Percentiles rank a stretch among this genome's conserved stretches.
phyloP scores from a whole-genome alignment of 2,113 vertebrate species.

The Falco punctatus region DNA sequence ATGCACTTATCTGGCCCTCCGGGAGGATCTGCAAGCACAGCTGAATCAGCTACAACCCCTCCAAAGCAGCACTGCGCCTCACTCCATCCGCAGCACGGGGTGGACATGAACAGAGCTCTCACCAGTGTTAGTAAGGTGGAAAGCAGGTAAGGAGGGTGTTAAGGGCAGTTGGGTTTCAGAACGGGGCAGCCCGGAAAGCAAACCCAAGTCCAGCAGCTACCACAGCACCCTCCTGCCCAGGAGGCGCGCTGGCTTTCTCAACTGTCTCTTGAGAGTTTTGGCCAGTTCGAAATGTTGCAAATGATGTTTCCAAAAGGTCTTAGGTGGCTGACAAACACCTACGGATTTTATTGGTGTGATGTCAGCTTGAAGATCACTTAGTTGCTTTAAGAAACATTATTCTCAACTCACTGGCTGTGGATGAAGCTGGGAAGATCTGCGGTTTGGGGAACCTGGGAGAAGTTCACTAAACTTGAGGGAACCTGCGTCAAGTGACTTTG shows the following conservation, averaged over 20 bases:
- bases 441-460: neutral
- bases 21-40: neutral
- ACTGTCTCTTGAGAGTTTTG: neutral
- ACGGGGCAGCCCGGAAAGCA: neutral
- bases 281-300: neutral
- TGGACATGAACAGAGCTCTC: neutral
- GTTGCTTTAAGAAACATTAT: conserved; percentile 23
- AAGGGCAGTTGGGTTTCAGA: neutral
- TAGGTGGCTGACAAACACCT: neutral
- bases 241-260: neutral
- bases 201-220: neutral
- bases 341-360: neutral
- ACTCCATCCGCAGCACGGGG: neutral
- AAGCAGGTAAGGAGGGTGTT: neutral
- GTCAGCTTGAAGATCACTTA: neutral
- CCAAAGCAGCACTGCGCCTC: neutral
- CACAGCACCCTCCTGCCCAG: neutral
- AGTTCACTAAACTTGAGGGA: neutral
- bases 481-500: neutral
- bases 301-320: conserved; percentile 10
- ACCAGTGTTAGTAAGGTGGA: neutral
- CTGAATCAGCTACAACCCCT: neutral
- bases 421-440: neutral
- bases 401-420: neutral
- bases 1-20: fast-evolving